These are phyloP conservation scores for Sogatella furcifera DNA, from an alignment of 1,140 invertebrate genomes.

Conservation along the genomic window DNA sequence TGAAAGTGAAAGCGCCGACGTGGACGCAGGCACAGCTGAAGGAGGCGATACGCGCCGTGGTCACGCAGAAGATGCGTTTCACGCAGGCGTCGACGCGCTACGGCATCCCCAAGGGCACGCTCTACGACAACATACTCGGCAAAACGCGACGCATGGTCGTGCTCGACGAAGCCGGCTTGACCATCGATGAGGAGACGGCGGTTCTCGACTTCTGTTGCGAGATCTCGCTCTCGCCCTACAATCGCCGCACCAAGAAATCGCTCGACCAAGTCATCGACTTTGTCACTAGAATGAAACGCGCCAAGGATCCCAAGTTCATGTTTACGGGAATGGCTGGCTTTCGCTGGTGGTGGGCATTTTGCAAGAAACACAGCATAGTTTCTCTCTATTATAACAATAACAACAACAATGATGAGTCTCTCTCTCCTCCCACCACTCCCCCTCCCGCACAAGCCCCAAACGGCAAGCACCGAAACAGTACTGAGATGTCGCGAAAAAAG, in stretches of 20 bases:
- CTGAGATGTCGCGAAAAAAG: too few relatives aligned
- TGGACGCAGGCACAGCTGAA: conserved; percentile 63
- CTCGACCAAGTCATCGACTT: conserved; percentile 49
- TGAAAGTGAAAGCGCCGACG: conserved; percentile 52
- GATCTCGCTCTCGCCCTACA: conserved; percentile 57
- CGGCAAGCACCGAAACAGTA: background rate
- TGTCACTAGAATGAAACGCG: conserved; percentile 48
- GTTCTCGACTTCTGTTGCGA: conserved; percentile 64
- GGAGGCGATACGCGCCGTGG: conserved; percentile 61
- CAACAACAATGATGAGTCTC: conserved; percentile 5
- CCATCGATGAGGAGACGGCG: conserved; percentile 47
- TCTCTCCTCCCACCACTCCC: too few relatives aligned
- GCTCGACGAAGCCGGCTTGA: conserved; percentile 52
- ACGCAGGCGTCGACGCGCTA: conserved; percentile 58
- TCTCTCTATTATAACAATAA: conserved; percentile 43
- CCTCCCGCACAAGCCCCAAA: background rate
- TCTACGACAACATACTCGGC: conserved; percentile 68
- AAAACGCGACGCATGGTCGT: conserved; percentile 67
- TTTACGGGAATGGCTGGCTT: conserved; percentile 57
- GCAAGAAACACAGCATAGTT: conserved; percentile 65
- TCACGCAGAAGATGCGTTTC: conserved; percentile 63
- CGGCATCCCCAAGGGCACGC: conserved; percentile 63
- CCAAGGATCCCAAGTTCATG: conserved; percentile 48
- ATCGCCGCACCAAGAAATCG: conserved; percentile 56
- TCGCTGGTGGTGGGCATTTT: conserved; percentile 72